A percentile compares a stretch with the other conserved stretches of the same genome.
Evolutionary conservation across 2,888 invertebrate species (phyloP).

Genomic region (Biston stratarius): DNA sequence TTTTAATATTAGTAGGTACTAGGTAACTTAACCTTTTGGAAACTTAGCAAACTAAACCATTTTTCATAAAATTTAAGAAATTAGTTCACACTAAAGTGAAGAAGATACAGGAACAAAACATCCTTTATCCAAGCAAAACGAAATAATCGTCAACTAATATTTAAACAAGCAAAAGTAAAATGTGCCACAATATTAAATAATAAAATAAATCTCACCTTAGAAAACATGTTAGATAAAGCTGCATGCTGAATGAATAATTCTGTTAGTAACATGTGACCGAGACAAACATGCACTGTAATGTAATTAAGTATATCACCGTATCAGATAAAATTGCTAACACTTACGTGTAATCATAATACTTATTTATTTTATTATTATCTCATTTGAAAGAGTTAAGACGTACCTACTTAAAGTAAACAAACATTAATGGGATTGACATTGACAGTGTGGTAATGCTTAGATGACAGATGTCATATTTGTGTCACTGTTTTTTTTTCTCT

Average conservation of each 20-base stretch:
- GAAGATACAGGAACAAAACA: too few relatives aligned
- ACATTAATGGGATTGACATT: too few relatives aligned
- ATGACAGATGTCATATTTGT: too few relatives aligned
- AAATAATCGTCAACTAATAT: too few relatives aligned
- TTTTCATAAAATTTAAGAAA: background rate
- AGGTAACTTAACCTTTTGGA: too few relatives aligned
- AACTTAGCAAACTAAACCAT: too few relatives aligned
- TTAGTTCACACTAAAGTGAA: background rate
- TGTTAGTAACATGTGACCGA: constrained; percentile 8
- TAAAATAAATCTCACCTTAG: background rate
- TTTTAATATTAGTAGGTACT: too few relatives aligned
- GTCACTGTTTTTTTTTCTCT: too few relatives aligned
- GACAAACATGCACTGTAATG: background rate
- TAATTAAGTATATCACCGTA: constrained; percentile 4
- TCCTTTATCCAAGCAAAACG: too few relatives aligned
- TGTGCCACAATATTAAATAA: too few relatives aligned
- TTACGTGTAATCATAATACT: constrained; percentile 3
- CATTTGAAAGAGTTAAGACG: background rate
- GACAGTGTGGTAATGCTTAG: too few relatives aligned
- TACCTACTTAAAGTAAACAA: background rate
- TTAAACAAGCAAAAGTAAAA: too few relatives aligned
- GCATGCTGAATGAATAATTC: background rate
- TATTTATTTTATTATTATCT: background rate
- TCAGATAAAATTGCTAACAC: constrained; percentile 3
- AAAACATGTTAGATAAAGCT: background rate